Percentiles rank a stretch among this genome's conserved stretches.
These are phyloP conservation scores for Ellobius talpinus DNA, from an alignment of 2,113 vertebrate genomes.

Conservation along the genomic window DNA sequence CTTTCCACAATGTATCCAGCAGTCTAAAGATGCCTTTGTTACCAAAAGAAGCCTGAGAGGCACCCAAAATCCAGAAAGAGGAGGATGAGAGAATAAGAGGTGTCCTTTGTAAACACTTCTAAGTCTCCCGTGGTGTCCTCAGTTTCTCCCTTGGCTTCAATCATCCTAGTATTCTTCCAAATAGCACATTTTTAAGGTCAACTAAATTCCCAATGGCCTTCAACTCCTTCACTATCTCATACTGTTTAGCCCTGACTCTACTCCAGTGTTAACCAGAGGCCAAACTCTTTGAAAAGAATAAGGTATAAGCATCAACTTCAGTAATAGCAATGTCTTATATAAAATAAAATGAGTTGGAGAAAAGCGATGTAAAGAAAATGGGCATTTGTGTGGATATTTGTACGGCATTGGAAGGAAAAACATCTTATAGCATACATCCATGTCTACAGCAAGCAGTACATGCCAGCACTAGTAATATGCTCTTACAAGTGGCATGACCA, in stretches of 20 bases:
- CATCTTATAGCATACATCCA: not conserved
- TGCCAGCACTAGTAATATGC: not conserved
- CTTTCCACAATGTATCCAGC: not conserved
- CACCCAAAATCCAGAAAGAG: not conserved
- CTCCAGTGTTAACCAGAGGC: not conserved
- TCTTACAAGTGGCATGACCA: rapidly evolving
- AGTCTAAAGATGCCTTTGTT: not conserved
- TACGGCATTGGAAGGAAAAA: not conserved
- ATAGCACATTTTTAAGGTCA: not conserved
- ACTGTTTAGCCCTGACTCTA: not conserved
- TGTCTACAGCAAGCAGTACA: not conserved
- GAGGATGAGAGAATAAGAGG: not conserved
- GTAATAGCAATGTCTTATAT: not conserved
- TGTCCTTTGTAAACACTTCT: not conserved
- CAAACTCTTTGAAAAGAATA: not conserved
- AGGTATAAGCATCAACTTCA: not conserved
- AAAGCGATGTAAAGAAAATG: conserved; percentile 45
- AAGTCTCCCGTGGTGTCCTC: not conserved
- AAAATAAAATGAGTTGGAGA: not conserved
- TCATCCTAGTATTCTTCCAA: not conserved
- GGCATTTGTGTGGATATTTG: not conserved
- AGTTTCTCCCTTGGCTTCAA: not conserved
- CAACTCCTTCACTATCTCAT: not conserved
- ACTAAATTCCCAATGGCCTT: not conserved
- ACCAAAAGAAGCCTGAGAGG: not conserved